Base-by-base conservation (phyloP, 2,113 vertebrate species). In the Apteryx mantelli region DNA sequence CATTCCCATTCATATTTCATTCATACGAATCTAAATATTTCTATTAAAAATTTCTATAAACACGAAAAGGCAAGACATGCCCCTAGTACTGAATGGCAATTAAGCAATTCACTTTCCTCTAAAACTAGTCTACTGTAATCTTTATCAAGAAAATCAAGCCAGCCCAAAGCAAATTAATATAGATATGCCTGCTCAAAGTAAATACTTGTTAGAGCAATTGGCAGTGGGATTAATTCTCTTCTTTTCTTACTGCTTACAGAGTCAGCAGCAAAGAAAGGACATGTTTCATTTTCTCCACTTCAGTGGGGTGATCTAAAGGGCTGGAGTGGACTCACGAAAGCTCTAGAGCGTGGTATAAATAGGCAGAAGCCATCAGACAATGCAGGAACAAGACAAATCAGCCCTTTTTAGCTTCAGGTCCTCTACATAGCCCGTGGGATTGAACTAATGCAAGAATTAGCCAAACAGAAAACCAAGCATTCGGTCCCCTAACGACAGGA, bases 121-220 rank as follows among this genome's bases (percentile, higher is more conserved):
- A 95, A 94, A 96, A 69, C 93, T 89, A 17, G 25, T 95, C 96
- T 86, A 42, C 76, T 95, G 75, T 42, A 91, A 96, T 97, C 86
- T 94, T 95, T 96, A 97, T 97, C 96, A 97, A 95, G 92, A 95
- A 95, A 94, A 91, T 88, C 91, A 95, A 93, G 71, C 64, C 84
- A 90, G 93, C 79, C 82, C 55, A 95, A 88, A 86, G 76, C 87
- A 97, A 96, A 95, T 94, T 70, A 95, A 89, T 88, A 89, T 48
- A 93, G 96, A 94, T 97, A 95, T 83, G 94, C 60, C 90, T 86
- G 85, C 85, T 97, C 95, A 86, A 91, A 94, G 91, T 83, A 95
- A 97, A 79, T 97, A 95, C 91, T 90, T 94, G 84, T 82, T 95
- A 80, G 52, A 96, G 85, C 50, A 71, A 78, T 86, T 82, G 18